These are phyloP conservation scores for Coboldia fuscipes DNA, from an alignment of 1,140 invertebrate species.

Conservation along the genomic window DNA sequence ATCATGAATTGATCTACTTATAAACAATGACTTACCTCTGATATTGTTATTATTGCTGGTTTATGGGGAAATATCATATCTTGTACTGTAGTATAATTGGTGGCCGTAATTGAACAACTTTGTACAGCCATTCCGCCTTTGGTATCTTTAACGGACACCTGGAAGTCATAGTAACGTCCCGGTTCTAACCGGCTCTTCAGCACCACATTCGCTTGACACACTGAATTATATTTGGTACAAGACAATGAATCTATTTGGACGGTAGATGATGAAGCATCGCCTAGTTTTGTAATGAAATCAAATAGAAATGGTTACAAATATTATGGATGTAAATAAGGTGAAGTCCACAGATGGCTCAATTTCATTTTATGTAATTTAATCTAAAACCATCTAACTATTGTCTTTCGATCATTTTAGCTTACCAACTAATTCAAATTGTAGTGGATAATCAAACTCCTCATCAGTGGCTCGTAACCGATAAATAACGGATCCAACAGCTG, in stretches of 20 bases:
- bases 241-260: conserved; percentile 55
- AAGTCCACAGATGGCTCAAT: neutral
- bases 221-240: conserved; percentile 59
- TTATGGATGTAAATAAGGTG: too few species aligned
- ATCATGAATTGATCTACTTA: too few species aligned
- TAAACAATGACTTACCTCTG: conserved; percentile 45
- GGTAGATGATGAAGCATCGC: conserved; percentile 39
- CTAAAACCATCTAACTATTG: neutral
- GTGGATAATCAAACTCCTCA: conserved; percentile 66
- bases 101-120: conserved; percentile 60
- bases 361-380: conserved; percentile 1
- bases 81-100: conserved; percentile 53
- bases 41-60: conserved; percentile 53
- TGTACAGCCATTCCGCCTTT: conserved; percentile 52
- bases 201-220: conserved; percentile 66
- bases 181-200: conserved; percentile 46
- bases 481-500: conserved; percentile 57
- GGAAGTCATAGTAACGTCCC: conserved; percentile 61
- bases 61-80: conserved; percentile 67
- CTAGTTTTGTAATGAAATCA: conserved; percentile 10
- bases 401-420: conserved; percentile 9
- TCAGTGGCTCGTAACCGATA: conserved; percentile 70
- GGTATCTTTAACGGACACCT: conserved; percentile 51
- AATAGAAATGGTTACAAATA: too few species aligned
- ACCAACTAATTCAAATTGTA: conserved; percentile 58